Percentiles rank a stretch among this genome's conserved stretches.
Evolutionary conservation across 2,113 vertebrate genomes (phyloP).

Genomic region (Chloroceryle aenea): DNA sequence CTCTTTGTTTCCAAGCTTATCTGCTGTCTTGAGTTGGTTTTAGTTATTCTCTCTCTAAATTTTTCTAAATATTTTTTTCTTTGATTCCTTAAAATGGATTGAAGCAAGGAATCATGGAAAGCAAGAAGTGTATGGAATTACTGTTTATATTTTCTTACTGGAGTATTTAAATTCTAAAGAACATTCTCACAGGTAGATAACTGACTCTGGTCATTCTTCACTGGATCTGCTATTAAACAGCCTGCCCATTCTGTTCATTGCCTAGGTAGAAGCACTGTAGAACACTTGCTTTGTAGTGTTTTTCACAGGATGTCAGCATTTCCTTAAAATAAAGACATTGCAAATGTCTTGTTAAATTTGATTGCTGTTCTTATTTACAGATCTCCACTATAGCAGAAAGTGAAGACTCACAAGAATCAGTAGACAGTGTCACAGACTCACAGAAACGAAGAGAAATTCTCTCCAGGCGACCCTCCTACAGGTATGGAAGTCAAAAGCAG

Average conservation of each 20-base stretch:
- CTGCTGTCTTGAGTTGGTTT: background rate
- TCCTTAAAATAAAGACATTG: background rate
- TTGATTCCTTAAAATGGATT: background rate
- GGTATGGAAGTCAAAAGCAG: constrained; percentile 74
- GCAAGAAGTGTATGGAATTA: background rate
- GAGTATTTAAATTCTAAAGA: background rate
- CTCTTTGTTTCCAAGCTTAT: background rate
- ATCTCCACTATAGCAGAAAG: constrained; percentile 98
- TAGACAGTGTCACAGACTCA: constrained; percentile 96
- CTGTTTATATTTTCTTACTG: background rate
- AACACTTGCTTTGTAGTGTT: background rate
- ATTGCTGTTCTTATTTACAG: constrained; percentile 78
- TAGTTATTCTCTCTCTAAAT: background rate
- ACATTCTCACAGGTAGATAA: background rate
- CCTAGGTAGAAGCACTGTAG: background rate
- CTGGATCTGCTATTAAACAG: background rate
- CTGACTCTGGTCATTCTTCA: background rate
- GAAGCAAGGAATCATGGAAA: background rate
- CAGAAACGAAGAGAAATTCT: constrained; percentile 98
- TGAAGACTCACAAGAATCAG: constrained; percentile 98
- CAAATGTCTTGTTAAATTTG: constrained; percentile 17
- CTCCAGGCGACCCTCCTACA: constrained; percentile 95
- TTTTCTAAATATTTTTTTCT: background rate
- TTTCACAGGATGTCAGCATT: background rate
- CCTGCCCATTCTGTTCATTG: background rate